These are phyloP conservation scores for Asarcornis scutulata DNA, from an alignment of 2,113 vertebrate species.

Conservation along the genomic window DNA sequence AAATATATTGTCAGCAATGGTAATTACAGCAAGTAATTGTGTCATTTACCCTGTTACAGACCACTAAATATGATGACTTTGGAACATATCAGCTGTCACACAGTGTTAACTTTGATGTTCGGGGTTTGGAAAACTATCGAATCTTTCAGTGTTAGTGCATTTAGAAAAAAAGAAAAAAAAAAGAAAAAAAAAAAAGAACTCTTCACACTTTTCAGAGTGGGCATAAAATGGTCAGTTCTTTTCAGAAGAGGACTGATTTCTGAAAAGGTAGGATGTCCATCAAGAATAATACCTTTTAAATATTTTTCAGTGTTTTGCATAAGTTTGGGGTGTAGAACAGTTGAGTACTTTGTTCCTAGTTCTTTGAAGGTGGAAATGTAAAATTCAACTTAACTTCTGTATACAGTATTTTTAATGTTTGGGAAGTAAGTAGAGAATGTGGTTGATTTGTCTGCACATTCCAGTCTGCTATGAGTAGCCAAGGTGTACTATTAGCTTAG, in stretches of 20 bases:
- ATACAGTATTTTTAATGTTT: neutral
- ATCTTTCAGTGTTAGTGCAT: constrained; percentile 10
- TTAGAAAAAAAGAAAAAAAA: constrained; percentile 38
- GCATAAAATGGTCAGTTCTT: neutral
- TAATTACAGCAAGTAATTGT: constrained; percentile 85
- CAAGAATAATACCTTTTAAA: neutral
- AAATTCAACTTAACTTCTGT: neutral
- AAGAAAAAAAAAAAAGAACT: neutral
- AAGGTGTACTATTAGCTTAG: neutral
- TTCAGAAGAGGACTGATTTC: neutral
- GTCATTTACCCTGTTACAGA: constrained; percentile 80
- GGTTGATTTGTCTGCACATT: neutral
- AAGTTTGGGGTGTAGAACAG: neutral
- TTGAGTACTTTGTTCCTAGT: neutral
- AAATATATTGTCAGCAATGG: constrained; percentile 75
- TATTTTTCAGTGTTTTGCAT: neutral
- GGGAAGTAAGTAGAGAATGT: neutral
- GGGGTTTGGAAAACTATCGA: constrained; percentile 57
- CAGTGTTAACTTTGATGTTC: constrained; percentile 70
- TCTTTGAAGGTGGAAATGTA: neutral
- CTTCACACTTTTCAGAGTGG: neutral
- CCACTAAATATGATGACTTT: constrained; percentile 72
- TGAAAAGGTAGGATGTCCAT: neutral
- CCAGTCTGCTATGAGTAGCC: neutral
- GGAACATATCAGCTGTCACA: constrained; percentile 77